These are phyloP conservation scores for Scalopus aquaticus DNA, from an alignment of 2,113 vertebrate species.

Conservation along the genomic window DNA sequence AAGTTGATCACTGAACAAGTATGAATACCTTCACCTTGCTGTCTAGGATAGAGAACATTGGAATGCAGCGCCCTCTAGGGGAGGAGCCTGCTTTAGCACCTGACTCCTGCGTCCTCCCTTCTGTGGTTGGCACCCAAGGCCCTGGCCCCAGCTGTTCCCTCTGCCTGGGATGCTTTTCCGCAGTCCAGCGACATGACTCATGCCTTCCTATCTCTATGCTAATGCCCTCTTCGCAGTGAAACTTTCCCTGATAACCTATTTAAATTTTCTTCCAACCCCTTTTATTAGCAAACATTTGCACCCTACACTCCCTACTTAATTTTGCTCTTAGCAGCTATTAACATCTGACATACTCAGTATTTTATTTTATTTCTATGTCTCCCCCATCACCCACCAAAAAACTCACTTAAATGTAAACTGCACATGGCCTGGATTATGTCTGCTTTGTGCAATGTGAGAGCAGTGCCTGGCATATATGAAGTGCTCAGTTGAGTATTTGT, in stretches of 20 bases:
- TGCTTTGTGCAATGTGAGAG: no score
- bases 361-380: background rate
- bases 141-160: background rate
- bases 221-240: background rate
- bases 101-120: background rate
- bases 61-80: background rate
- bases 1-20: no score
- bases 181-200: rapidly evolving
- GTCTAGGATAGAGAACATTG: no score
- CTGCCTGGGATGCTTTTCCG: background rate
- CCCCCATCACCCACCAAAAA: background rate
- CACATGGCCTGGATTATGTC: rapidly evolving
- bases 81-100: rapidly evolving
- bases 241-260: background rate
- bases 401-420: rapidly evolving
- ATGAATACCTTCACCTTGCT: rapidly evolving
- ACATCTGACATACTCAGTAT: no score
- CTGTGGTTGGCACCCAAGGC: background rate
- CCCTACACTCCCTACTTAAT: background rate
- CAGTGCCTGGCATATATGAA: rapidly evolving
- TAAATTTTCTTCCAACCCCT: background rate
- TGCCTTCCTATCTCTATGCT: background rate
- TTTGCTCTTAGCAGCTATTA: background rate
- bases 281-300: rapidly evolving
- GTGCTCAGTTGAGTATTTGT: background rate